phyloP scores from a whole-genome alignment of 2,888 invertebrate species.

The Ormia ochracea region DNA sequence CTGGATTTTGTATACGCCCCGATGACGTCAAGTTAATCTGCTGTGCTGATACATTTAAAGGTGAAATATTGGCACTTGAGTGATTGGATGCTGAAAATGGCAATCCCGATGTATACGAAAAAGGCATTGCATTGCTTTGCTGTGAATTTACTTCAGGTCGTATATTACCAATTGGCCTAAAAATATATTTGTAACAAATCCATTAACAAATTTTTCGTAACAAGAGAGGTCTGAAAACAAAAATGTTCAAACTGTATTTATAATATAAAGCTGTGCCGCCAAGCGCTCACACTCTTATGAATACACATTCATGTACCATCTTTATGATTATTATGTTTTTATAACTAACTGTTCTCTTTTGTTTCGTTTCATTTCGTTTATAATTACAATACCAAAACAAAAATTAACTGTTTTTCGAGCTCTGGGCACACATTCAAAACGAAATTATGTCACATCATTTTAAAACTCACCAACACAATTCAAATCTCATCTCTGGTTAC shows the following conservation, averaged over 20 bases:
- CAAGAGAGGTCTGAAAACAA: background rate
- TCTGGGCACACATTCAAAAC: conserved; percentile 52
- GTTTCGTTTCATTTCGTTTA: background rate
- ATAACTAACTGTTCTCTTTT: background rate
- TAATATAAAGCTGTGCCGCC: background rate
- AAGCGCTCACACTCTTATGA: background rate
- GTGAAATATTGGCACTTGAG: conserved; percentile 62
- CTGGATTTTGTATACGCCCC: conserved; percentile 73
- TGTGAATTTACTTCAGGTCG: conserved; percentile 74
- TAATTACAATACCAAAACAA: background rate
- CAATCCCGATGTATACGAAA: conserved; percentile 51
- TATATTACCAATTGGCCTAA: conserved; percentile 78
- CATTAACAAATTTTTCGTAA: background rate
- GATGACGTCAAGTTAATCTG: conserved; percentile 59
- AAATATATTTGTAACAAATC: conserved; percentile 59
- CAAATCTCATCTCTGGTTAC: conserved; percentile 20
- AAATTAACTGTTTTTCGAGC: conserved; percentile 46
- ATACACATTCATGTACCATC: background rate
- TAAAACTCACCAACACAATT: conserved; percentile 21
- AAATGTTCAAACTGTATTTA: conserved; percentile 3
- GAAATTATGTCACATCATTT: conserved; percentile 61
- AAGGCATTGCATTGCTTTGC: conserved; percentile 63
- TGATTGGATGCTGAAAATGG: conserved; percentile 33
- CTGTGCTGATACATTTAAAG: conserved; percentile 43
- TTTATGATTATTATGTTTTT: background rate